Conservation (phyloP, 2,888 invertebrate species). For the Neoaliturus tenellus region DNA sequence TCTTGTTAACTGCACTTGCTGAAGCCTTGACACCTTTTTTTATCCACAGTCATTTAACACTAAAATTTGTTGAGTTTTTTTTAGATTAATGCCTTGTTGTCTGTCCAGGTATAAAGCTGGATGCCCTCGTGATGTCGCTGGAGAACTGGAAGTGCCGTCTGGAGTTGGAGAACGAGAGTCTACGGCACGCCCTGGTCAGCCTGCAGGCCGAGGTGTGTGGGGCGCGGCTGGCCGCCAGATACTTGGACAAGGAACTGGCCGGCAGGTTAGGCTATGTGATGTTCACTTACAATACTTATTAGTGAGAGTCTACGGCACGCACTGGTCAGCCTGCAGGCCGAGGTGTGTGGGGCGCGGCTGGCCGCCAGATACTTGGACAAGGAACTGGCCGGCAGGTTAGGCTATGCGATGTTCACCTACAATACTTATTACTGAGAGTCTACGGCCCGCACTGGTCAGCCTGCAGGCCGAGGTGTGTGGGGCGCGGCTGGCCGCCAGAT, state of each 20-base stretch:
- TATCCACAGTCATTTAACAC: too few species aligned
- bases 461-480: conserved; percentile 90
- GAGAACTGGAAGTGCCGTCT: conserved; percentile 74
- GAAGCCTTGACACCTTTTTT: too few species aligned
- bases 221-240: conserved; percentile 89
- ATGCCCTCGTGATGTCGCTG: conserved; percentile 64
- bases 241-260: conserved; percentile 90
- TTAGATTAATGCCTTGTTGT: too few species aligned
- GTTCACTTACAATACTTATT: too few species aligned
- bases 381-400: conserved; percentile 81
- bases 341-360: conserved; percentile 89
- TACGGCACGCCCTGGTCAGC: conserved; percentile 83
- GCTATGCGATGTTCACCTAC: too few species aligned
- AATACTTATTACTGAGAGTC: too few species aligned
- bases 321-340: conserved; percentile 84
- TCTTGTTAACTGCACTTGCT: too few species aligned
- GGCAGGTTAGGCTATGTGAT: conserved; percentile 76
- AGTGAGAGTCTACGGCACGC: conserved; percentile 82
- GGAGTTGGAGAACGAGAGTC: conserved; percentile 81
- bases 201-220: conserved; percentile 90
- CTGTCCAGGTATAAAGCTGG: conserved; percentile 62
- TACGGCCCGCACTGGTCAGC: conserved; percentile 83
- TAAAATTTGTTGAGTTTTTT: too few species aligned
- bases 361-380: conserved; percentile 93
- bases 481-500: conserved; percentile 89